Percentiles rank a stretch among this genome's conserved stretches.
Conservation (phyloP, 1,140 invertebrate genomes). For the Pinna nobilis region DNA sequence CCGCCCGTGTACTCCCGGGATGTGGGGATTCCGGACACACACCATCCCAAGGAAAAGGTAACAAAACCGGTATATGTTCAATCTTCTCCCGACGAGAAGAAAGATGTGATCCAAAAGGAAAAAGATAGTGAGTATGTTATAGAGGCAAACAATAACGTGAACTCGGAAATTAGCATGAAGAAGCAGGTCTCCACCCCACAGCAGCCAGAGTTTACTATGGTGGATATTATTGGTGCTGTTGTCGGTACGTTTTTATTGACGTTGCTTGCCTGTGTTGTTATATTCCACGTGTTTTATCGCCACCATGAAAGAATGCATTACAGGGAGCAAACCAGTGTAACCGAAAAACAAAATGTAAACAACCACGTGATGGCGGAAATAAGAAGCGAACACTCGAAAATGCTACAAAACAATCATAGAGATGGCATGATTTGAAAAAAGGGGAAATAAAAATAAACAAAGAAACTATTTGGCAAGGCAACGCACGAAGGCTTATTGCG, state of each 20-base stretch:
- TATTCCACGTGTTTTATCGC: constrained; percentile 67
- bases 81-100: constrained; percentile 19
- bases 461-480: no score
- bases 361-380: constrained; percentile 18
- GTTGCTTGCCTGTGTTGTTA: constrained; percentile 64
- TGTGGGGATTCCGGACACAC: constrained; percentile 24
- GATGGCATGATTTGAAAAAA: constrained; percentile 11
- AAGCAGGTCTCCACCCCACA: not conserved
- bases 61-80: constrained; percentile 16
- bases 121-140: constrained; percentile 19
- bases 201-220: constrained; percentile 54
- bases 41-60: constrained; percentile 32
- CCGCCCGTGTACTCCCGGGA: constrained; percentile 45
- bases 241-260: constrained; percentile 72
- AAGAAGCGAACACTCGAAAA: constrained; percentile 29
- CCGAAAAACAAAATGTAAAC: constrained; percentile 21
- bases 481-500: no score
- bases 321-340: constrained; percentile 16
- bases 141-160: not conserved
- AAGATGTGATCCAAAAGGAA: not conserved
- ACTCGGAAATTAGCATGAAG: constrained; percentile 41
- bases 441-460: no score
- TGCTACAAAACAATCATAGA: constrained; percentile 32
- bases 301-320: constrained; percentile 41
- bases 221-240: constrained; percentile 70